Base-by-base conservation (phyloP, 1,140 invertebrate genomes). In the Hyles vespertilio region DNA sequence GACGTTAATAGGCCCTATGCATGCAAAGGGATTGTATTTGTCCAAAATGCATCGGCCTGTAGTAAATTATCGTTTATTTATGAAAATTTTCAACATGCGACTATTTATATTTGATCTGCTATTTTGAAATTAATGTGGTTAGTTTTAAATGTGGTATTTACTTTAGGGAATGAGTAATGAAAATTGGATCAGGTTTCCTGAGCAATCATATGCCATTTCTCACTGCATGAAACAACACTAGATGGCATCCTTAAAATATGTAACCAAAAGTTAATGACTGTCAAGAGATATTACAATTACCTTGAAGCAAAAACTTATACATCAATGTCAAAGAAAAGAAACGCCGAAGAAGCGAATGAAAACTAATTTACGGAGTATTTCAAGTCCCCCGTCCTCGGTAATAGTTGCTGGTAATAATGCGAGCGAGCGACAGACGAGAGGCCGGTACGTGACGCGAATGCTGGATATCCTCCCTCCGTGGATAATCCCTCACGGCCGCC, bases 321-420 rank as follows among this genome's bases (percentile, higher is more conserved):
- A n/a, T 40, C 8, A 40, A 22, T 22, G 22, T 8, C 4, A 40
- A 40, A 40, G 5, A 40, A 40, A 5, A 5, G 5, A 40, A 55
- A 47, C 36, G 48, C 46, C 49, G 54, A n/a, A 50, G 52, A 53
- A n/a, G 11, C 47, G 4, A 49, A 36, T 50, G 32, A 48, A 56
- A 56, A 54, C 6, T 56, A 56, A 47, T 56, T 56, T 56, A 34
- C 22, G 12, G n/a, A 40, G 36, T 40, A 40, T 40, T 40, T 40
- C 11, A 43, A 44, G 54, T n/a, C 57, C 62, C 56, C 56, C 58
- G 53, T 71, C 59, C 54, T 61, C 63, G 62, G 72, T 67, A 78
- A 79, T 81, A 76, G 76, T 77, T 72, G 74, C 58, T 70, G 65
- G 75, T 81, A 81, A 80, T 84, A 81, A 77, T 69, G 67, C 64